phyloP scores from a whole-genome alignment of 2,888 invertebrate species.

The Philereme transversata region DNA sequence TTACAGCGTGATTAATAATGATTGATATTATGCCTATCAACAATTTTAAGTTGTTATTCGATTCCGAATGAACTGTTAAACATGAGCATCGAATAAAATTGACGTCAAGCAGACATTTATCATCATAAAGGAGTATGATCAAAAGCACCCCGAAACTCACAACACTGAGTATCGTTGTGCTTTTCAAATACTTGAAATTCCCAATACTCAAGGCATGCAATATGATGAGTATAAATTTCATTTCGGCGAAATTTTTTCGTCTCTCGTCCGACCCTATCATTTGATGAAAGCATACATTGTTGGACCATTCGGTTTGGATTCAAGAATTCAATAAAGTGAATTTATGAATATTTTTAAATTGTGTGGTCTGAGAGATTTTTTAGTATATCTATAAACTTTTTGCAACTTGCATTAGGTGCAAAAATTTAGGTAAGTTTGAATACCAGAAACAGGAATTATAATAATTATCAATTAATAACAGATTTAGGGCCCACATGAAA shows the following conservation, averaged over 20 bases:
- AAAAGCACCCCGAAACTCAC: conserved; percentile 55
- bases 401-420: too few relatives aligned
- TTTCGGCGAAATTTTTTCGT: conserved; percentile 60
- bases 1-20: background rate
- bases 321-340: conserved; percentile 54
- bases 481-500: too few relatives aligned
- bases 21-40: background rate
- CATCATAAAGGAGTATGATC: conserved; percentile 32
- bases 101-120: conserved; percentile 23
- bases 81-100: conserved; percentile 3
- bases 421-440: too few relatives aligned
- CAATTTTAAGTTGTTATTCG: too few relatives aligned
- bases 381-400: too few relatives aligned
- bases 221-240: conserved; percentile 73
- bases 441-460: too few relatives aligned
- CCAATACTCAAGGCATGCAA: conserved; percentile 66
- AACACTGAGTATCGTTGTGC: conserved; percentile 54
- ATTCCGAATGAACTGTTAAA: too few relatives aligned
- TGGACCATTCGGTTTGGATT: conserved; percentile 44
- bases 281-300: conserved; percentile 50
- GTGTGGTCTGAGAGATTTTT: conserved; percentile 25
- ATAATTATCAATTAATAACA: too few relatives aligned
- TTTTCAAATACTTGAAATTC: conserved; percentile 72
- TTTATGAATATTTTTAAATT: conserved; percentile 49
- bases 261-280: conserved; percentile 54